Evolutionary conservation across 2,888 invertebrate species (phyloP), one percentile per base, ranked within the genome.

Genomic region (Zaprionus lineosus): DNA sequence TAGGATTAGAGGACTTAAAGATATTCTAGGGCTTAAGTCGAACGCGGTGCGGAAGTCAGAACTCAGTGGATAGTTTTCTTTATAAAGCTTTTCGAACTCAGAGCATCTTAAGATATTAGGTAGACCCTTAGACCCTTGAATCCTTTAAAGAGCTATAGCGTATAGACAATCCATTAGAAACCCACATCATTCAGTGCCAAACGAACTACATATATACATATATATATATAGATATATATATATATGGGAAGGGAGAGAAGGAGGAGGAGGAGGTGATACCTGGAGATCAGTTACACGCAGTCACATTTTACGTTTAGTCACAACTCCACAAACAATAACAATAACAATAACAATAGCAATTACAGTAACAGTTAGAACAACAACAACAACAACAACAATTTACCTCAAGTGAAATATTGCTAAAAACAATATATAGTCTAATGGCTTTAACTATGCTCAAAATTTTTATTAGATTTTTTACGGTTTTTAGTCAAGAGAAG

Each of bases 371-470:
- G 26, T 28, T 34, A 63, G 39, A 53, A 39, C 55, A 21, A 8
- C 24, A 36, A 39, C 19, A 40, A 28, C 21, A 41, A 29, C 34
- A 75, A 66, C 81, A 86, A 86, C 87, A 82, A 77, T 75, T 86
- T 87, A 87, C 87, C 87, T 87, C 87, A 87, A 81, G 71, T 74
- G 63, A 77, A 74, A 74, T 52, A 53, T 48, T 59, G 57, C 53
- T 69, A 51, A 55, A 47, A 56, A 60, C 47, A 56, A 56, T 39
- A 57, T 51, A 53, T 62, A 62, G 66, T 60, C 56, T 39, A 59
- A 62, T 53, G 63, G 53, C 59, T 73, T 72, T 72, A 62, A 72
- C 57, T 66, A 52, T 72, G 72, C 68, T 72, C 72, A 72, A 66
- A 50, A 65, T 31, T 31, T 16, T n/a, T n/a, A n/a, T n/a, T n/a